These are phyloP conservation scores for Chrysogorgia sp. DNA, from an alignment of 92 coral and sea anemone genomes.

Conservation along the genomic window DNA sequence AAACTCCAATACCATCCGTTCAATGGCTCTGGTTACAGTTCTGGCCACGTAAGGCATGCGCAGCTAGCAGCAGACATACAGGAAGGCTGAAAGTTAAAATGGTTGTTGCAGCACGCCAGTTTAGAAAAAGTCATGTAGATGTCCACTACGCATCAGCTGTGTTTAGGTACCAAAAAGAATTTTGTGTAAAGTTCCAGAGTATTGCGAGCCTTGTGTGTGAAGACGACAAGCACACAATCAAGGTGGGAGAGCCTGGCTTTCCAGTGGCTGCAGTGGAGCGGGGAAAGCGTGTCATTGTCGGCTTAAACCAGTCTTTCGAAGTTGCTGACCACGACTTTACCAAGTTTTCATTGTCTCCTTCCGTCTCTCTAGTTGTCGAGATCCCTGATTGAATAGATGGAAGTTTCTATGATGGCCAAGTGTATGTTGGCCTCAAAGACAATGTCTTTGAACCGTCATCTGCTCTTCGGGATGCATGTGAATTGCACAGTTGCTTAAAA, in stretches of 20 bases:
- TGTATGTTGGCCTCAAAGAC: slow-evolving; percentile 49
- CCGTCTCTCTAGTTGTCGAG: slow-evolving; percentile 48
- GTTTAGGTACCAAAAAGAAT: slow-evolving; percentile 57
- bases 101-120: slow-evolving; percentile 36
- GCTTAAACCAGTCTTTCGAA: slow-evolving; percentile 59
- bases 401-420: slow-evolving; percentile 35
- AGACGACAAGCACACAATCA: slow-evolving; percentile 72
- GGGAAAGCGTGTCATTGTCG: slow-evolving; percentile 64
- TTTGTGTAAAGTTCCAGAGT: slow-evolving; percentile 53
- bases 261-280: slow-evolving; percentile 70
- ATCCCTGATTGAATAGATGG: slow-evolving; percentile 46
- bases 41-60: slow-evolving; percentile 48
- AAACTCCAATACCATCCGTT: slow-evolving; percentile 43
- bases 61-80: slow-evolving; percentile 43
- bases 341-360: slow-evolving; percentile 62
- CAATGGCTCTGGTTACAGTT: slow-evolving; percentile 54
- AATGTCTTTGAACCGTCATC: slow-evolving; percentile 50
- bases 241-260: slow-evolving; percentile 66
- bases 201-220: slow-evolving; percentile 61
- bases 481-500: slow-evolving; percentile 29
- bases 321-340: slow-evolving; percentile 71
- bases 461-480: slow-evolving; percentile 47
- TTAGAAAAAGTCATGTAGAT: slow-evolving; percentile 57
- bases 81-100: slow-evolving; percentile 28
- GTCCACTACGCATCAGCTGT: slow-evolving; percentile 62